Percentiles rank a stretch among this genome's conserved stretches.
Evolutionary conservation across 2,797 vertebrate genomes (phyloP).

Genomic region (Ambastaia sidthimunki): DNA sequence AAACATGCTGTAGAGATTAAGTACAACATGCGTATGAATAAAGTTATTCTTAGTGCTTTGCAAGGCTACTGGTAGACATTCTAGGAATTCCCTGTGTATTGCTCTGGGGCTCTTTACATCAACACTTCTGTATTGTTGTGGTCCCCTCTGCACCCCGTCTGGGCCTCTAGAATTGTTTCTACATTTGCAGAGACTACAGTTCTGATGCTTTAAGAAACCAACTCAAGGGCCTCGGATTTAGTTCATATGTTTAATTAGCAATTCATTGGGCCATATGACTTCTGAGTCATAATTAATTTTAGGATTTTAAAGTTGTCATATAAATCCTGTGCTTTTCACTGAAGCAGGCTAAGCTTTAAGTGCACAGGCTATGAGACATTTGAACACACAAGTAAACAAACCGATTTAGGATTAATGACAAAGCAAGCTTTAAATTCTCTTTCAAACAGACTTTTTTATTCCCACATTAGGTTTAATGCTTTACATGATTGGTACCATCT

Average conservation of each 20-base stretch:
- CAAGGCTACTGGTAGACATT: too few species aligned
- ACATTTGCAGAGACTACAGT: neutral
- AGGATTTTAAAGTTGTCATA: neutral
- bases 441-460: constrained; percentile 1
- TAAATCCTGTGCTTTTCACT: neutral
- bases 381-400: constrained; percentile 14
- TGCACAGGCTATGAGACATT: neutral
- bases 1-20: neutral
- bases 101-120: too few species aligned
- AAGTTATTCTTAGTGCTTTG: neutral
- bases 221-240: neutral
- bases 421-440: constrained; percentile 23
- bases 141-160: neutral
- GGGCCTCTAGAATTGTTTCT: neutral
- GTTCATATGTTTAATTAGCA: constrained; percentile 2
- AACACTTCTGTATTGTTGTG: too few species aligned
- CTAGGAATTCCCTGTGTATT: too few species aligned
- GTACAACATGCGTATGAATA: neutral
- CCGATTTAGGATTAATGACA: neutral
- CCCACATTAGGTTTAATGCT: constrained; percentile 11
- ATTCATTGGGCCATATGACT: neutral
- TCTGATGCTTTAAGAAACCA: neutral
- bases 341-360: neutral
- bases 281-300: neutral
- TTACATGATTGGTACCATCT: neutral